Evolutionary conservation across 2,888 invertebrate genomes (phyloP).

Genomic region (Ephialtes manifestator): DNA sequence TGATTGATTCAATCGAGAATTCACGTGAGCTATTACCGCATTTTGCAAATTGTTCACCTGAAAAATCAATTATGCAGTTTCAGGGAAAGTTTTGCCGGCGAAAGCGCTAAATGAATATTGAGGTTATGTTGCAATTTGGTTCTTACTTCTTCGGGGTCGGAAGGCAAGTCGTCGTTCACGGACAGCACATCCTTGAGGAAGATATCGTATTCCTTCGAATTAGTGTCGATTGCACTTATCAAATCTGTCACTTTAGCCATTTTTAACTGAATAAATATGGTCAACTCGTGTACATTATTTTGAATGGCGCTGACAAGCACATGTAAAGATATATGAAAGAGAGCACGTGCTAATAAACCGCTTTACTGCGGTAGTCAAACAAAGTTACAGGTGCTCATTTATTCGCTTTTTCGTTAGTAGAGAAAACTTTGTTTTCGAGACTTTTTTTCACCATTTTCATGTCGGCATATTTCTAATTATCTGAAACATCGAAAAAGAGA

Average conservation of each 20-base stretch:
- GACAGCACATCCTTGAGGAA: slow-evolving; percentile 74
- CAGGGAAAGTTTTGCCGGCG: neutral
- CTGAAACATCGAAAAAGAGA: no score
- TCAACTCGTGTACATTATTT: slow-evolving; percentile 43
- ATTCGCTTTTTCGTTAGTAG: no score
- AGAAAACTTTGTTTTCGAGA: no score
- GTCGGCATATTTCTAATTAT: no score
- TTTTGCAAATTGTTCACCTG: slow-evolving; percentile 76
- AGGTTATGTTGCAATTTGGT: slow-evolving; percentile 39
- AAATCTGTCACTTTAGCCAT: slow-evolving; percentile 71
- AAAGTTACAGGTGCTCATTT: no score
- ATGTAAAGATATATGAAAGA: no score
- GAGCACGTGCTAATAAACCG: neutral
- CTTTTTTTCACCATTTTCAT: no score
- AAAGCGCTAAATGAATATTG: neutral
- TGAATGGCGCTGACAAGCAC: slow-evolving; percentile 19
- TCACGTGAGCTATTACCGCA: slow-evolving; percentile 75
- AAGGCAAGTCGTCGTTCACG: slow-evolving; percentile 75
- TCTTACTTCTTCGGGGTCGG: slow-evolving; percentile 75
- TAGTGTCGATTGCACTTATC: slow-evolving; percentile 73
- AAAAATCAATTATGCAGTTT: neutral
- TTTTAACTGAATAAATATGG: slow-evolving; percentile 4
- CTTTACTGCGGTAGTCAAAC: neutral
- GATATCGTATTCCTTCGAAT: slow-evolving; percentile 73
- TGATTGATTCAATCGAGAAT: slow-evolving; percentile 78